Percentiles rank a stretch among this genome's conserved stretches.
These are phyloP conservation scores for Campaea margaritaria DNA, from an alignment of 2,888 invertebrate genomes.

Conservation along the genomic window DNA sequence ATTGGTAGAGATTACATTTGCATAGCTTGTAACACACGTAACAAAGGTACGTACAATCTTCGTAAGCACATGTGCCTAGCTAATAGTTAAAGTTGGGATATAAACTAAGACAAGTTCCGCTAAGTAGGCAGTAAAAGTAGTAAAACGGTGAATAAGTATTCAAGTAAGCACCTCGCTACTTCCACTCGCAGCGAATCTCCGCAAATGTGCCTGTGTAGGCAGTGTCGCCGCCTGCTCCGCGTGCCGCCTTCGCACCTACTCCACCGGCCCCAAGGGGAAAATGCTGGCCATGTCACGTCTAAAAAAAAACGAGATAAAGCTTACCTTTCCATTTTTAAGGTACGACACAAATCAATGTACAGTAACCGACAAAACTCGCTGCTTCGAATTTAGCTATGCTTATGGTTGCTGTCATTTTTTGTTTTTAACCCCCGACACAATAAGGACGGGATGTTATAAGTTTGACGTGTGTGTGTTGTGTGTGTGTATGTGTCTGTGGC, in stretches of 20 bases:
- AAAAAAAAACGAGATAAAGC: slow-evolving; percentile 5
- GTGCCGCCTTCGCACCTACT: slow-evolving; percentile 64
- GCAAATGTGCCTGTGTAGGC: slow-evolving; percentile 64
- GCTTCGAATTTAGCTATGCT: no score
- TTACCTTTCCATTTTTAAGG: not conserved
- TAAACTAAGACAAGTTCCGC: slow-evolving; percentile 1
- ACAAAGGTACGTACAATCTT: not conserved
- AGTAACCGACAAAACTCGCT: no score
- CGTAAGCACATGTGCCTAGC: slow-evolving; percentile 5
- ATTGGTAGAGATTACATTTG: no score
- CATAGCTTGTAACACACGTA: no score
- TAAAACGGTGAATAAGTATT: slow-evolving; percentile 1
- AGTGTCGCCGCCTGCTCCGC: slow-evolving; percentile 69
- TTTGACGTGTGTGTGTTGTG: no score
- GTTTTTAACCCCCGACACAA: no score
- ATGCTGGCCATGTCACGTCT: slow-evolving; percentile 48
- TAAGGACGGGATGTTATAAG: no score
- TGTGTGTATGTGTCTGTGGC: no score
- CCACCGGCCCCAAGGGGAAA: slow-evolving; percentile 73
- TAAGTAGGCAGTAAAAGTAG: slow-evolving; percentile 3
- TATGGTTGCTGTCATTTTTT: no score
- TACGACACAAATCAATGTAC: not conserved
- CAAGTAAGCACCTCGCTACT: slow-evolving; percentile 61
- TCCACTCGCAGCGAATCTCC: slow-evolving; percentile 72
- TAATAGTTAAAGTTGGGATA: not conserved